These are phyloP conservation scores for Drosophila parthenogenetica DNA, from an alignment of 2,888 invertebrate genomes.

Conservation along the genomic window DNA sequence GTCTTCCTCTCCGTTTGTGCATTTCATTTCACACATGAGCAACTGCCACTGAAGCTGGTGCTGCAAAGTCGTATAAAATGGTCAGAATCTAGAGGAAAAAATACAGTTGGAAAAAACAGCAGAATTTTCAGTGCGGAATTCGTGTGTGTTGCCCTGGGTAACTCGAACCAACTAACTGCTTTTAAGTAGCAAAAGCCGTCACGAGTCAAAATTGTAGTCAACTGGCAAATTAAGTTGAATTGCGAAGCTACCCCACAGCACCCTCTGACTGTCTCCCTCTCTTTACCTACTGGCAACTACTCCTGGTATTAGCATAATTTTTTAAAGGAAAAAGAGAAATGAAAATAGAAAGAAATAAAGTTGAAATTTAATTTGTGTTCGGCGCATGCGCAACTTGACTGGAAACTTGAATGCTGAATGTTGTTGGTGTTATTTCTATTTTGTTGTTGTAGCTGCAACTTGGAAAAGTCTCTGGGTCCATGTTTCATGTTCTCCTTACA, in stretches of 20 bases:
- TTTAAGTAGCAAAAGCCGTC: slow-evolving; percentile 31
- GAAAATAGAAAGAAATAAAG: slow-evolving; percentile 41
- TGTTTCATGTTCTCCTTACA: slow-evolving; percentile 48
- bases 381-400: slow-evolving; percentile 76
- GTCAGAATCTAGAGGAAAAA: neutral
- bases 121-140: slow-evolving; percentile 37
- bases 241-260: slow-evolving; percentile 10
- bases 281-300: neutral
- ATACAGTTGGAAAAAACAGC: slow-evolving; percentile 12
- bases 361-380: slow-evolving; percentile 72
- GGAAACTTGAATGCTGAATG: slow-evolving; percentile 52
- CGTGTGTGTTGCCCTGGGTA: slow-evolving; percentile 26
- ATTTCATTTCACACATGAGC: slow-evolving; percentile 75
- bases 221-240: slow-evolving; percentile 61
- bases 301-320: slow-evolving; percentile 62
- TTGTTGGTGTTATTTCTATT: slow-evolving; percentile 18
- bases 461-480: slow-evolving; percentile 26
- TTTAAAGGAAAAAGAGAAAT: slow-evolving; percentile 26
- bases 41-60: slow-evolving; percentile 37
- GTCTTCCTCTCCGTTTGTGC: slow-evolving; percentile 42
- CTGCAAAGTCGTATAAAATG: neutral
- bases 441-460: slow-evolving; percentile 35
- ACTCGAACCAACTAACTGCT: slow-evolving; percentile 29
- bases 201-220: slow-evolving; percentile 48
- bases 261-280: neutral